phyloP scores from a whole-genome alignment of 2,888 invertebrate species.

The Megastigmus dorsalis region DNA sequence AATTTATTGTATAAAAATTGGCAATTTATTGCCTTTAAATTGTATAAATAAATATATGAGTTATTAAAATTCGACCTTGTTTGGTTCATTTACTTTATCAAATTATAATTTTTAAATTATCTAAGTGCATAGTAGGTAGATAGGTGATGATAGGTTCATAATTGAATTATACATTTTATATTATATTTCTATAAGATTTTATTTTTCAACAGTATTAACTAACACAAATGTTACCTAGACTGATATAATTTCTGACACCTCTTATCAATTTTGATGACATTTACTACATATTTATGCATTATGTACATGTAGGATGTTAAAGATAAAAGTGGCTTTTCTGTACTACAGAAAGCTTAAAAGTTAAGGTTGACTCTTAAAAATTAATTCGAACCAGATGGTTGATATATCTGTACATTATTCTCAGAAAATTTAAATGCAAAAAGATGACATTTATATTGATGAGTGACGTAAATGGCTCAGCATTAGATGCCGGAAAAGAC shows the following conservation, averaged over 20 bases:
- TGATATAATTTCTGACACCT: constrained; percentile 56
- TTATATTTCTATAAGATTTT: constrained; percentile 54
- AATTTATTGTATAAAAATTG: constrained; percentile 51
- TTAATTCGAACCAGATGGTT: constrained; percentile 4
- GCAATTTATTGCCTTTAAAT: constrained; percentile 35
- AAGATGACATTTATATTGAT: constrained; percentile 16
- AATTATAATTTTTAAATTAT: too few species aligned
- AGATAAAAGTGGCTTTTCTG: constrained; percentile 17
- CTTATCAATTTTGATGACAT: constrained; percentile 45
- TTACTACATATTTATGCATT: constrained; percentile 45
- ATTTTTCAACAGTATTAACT: constrained; percentile 62
- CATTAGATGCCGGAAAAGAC: constrained; percentile 6
- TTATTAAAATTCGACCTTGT: constrained; percentile 36
- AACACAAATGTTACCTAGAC: constrained; percentile 63
- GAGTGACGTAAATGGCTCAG: constrained; percentile 15
- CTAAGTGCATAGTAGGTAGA: too few species aligned
- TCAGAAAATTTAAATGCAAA: constrained; percentile 35
- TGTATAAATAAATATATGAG: constrained; percentile 54
- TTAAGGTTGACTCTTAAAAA: constrained; percentile 18
- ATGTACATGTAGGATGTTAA: constrained; percentile 41
- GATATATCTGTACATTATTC: constrained; percentile 35
- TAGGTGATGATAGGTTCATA: background rate
- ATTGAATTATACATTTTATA: background rate
- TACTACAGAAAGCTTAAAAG: constrained; percentile 28
- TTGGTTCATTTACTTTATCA: too few species aligned